Base-by-base conservation (phyloP, 2,888 invertebrate genomes). In the Deilephila elpenor region DNA sequence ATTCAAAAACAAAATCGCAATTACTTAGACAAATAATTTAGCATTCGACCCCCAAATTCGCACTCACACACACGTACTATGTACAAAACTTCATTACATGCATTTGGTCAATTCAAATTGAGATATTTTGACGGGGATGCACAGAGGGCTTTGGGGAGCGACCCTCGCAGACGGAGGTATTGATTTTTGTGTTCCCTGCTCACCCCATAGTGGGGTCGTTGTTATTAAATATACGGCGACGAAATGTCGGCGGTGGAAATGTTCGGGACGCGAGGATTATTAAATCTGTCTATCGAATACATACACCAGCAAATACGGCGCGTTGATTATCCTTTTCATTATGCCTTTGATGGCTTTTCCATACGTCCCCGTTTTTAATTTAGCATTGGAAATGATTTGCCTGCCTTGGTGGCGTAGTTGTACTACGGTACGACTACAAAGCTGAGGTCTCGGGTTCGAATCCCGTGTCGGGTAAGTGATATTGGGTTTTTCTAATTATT, bases 141-240 rank as follows among this genome's bases (percentile, higher is more conserved):
- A 78, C 71, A 73, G 71, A 72, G 74, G 86, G 86, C 82, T 84
- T 87, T 83, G 87, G 88, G 89, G 89, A 76, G 76, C 74, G 80
- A 83, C 91, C 91, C 92, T 91, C 89, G 89, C 91, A 93, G 92
- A 93, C 92, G 83, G 83, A 75, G 62, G 83, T 92, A 93, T 93
- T 86, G 92, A 93, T 92, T 92, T 91, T 90, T 88, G 88, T 82
- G 78, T 78, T 81, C 80, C 82, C 83, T 81, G 79, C 77, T 82
- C 88, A 84, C 88, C 89, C 86, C 86, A 79, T 84, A 84, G 84
- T 86, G 84, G 88, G 88, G 86, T 80, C 85, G 86, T 86, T 90
- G 86, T 90, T 92, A 91, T 92, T 91, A 90, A 92, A 92, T 91
- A 91, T 90, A 92, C 89, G 89, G 84, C 86, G 88, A 80, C 85